Evolutionary conservation across 1,140 invertebrate genomes (phyloP), one percentile per base, ranked within the genome.

Genomic region (Brevipalpus yothersi): DNA sequence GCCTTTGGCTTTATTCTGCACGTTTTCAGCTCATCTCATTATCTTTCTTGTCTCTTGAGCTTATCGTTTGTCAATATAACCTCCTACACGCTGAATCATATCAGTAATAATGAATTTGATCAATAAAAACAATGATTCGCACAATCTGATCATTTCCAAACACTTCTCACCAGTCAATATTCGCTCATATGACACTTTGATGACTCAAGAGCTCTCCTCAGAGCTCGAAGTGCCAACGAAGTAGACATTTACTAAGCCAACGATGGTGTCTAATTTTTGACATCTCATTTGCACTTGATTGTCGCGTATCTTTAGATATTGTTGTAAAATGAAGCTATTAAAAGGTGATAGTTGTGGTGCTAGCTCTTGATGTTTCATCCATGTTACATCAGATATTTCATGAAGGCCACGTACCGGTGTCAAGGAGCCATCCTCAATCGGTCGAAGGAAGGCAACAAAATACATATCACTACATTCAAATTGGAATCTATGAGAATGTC

Each of bases 381-480:
- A 93, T 65, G 75, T 68, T 63, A 82, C 83, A 21, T 79, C 77
- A 0, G 73, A 74, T 17, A 91, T 80, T 73, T 93, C 87, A 63
- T 77, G 73, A 62, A 41, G 51, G 12, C 17, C 39, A 13, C 43
- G 54, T 9, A 21, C 42, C 13, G 17, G 21, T 19, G 39, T 42
- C 41, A 23, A 17, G n/a, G 15, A 31, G 4, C 15, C 15, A 11
- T 31, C n/a, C 42, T 31, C 77, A 9, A 39, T 10, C 1, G 87
- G 83, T 63, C 73, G 78, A 63, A 91, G 72, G 63, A 78, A 76
- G 7, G 84, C 76, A 1, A 90, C 75, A 51, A 84, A 76, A 67
- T 89, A 92, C 55, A 90, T 79, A 69, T 89, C 87, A 1, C 83
- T 87, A 67, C 86, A 90, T 8, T 76, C 79, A 69, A 82, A 90